Evolutionary conservation across 2,888 invertebrate species (phyloP), one percentile per base, ranked within the genome.

Genomic region (Embidobia sp.): DNA sequence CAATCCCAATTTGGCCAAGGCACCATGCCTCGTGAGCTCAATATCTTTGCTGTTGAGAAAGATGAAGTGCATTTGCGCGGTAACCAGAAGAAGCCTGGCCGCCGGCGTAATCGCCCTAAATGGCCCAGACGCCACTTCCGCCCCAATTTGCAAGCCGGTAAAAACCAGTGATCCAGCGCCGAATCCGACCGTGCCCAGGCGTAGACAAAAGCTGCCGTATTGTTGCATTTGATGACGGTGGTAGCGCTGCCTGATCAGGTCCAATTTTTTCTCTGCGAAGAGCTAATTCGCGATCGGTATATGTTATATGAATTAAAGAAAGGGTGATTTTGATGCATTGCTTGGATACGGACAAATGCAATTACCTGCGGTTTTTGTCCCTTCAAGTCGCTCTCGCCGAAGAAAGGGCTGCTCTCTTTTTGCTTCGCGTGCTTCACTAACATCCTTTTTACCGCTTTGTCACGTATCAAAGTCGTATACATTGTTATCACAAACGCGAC

Each of bases 41-140:
- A 94, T 90, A 86, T 93, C 92, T 90, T 96, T 96, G 80, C 96
- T 95, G 85, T 97, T 97, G 33, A 97, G 92, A 88, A 98, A 98
- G 83, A 98, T 96, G 89, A 98, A 97, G 89, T 98, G 97, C 91
- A 98, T 95, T 90, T 98, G 97, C 40, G 95, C 93, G 75, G 97
- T 94, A 66, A 96, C 96, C 83, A 98, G 93, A 10, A 95, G 90
- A 92, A 97, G 95, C 57, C 96, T 93, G 13, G 95, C 92, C 0
- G 94, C 93, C 0, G 97, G 97, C 10, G 95, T 95, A 53, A 97
- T 91, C n/a, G 95, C 96, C 79, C 91, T 90, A 53, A 92, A 87
- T 63, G 87, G 83, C 57, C 85, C 87, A 80, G 85, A 86, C 66
- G 87, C 86, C 82, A 89, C 84, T 83, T 88, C 88, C 77, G 89